Evolutionary conservation across 2,888 invertebrate species (phyloP).

Genomic region (Folsomia candida): DNA sequence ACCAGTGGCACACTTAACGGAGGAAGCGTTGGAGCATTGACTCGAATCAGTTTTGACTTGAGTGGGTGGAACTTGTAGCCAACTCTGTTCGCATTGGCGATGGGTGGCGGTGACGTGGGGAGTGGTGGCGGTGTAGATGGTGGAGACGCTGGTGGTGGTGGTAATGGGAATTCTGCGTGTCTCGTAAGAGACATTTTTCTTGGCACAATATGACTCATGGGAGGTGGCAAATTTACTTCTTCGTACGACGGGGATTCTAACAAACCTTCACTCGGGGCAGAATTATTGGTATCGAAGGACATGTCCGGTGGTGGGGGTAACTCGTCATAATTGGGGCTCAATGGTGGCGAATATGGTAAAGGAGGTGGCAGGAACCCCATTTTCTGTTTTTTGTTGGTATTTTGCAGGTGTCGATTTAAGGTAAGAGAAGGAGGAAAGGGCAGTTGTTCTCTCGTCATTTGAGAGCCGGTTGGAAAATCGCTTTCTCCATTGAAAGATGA

Average conservation of each 20-base stretch:
- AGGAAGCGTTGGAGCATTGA: conserved; percentile 30
- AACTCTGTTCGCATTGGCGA: neutral
- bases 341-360: neutral
- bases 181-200: neutral
- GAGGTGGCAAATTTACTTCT: conserved; percentile 17
- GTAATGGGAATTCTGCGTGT: conserved; percentile 16
- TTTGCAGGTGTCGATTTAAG: no score
- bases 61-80: neutral
- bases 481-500: conserved; percentile 1
- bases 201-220: conserved; percentile 6
- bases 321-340: conserved; percentile 8
- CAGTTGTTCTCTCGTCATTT: neutral
- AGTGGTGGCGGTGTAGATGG: conserved; percentile 16
- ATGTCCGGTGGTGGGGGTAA: conserved; percentile 13
- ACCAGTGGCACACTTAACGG: conserved; percentile 28
- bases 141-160: conserved; percentile 26
- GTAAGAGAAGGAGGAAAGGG: neutral
- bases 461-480: neutral
- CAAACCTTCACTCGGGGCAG: neutral
- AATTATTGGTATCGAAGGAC: no score
- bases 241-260: conserved; percentile 11
- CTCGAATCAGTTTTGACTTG: neutral
- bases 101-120: neutral
- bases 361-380: neutral
- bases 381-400: neutral